Evolutionary conservation across 2,113 vertebrate genomes (phyloP).

Genomic region (Dolichallabes microphthalmus): DNA sequence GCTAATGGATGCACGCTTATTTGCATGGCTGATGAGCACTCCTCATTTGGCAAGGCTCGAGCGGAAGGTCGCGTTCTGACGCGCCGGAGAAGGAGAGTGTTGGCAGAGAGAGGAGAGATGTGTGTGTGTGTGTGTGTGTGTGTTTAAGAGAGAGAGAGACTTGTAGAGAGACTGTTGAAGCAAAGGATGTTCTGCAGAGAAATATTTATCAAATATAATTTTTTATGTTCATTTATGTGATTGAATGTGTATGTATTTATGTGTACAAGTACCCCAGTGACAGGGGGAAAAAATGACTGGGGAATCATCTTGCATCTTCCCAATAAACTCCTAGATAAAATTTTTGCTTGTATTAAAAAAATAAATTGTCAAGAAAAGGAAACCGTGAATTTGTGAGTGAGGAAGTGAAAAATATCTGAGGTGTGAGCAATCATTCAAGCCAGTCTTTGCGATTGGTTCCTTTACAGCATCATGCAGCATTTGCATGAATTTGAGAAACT

Average conservation of each 20-base stretch:
- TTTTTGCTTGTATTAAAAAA: not conserved
- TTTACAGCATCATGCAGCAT: not conserved
- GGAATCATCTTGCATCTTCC: not conserved
- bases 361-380: no score
- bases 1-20: slow-evolving; percentile 96
- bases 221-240: slow-evolving; percentile 3
- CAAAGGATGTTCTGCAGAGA: not conserved
- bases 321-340: not conserved
- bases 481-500: not conserved
- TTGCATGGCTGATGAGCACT: slow-evolving; percentile 95
- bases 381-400: not conserved
- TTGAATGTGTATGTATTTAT: slow-evolving; percentile 27
- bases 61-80: slow-evolving; percentile 90
- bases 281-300: not conserved
- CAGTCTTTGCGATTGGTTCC: no score
- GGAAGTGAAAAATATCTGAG: not conserved
- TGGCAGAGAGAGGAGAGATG: slow-evolving; percentile 51
- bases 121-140: not conserved
- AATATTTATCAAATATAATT: not conserved
- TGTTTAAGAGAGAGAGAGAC: slow-evolving; percentile 50
- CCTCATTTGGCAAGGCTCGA: slow-evolving; percentile 85
- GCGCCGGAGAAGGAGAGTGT: slow-evolving; percentile 72
- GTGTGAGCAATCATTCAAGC: not conserved
- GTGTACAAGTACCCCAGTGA: slow-evolving; percentile 26
- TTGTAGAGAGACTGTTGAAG: slow-evolving; percentile 42